Conservation (phyloP, 2,113 vertebrate species). For the Gnathochromis pfefferi region DNA sequence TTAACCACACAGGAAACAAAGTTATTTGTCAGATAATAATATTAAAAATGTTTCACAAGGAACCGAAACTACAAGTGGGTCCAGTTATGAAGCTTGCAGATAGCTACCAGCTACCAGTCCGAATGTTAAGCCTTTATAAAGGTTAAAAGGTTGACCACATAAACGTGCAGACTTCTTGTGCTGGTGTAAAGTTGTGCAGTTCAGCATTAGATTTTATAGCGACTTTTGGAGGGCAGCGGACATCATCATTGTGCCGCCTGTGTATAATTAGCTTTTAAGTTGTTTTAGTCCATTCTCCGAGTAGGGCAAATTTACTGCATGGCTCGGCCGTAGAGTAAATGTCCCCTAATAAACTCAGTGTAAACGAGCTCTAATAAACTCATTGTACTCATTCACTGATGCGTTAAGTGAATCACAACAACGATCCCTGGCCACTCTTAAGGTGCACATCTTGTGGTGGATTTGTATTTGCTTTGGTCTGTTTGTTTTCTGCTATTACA, state of each 20-base stretch:
- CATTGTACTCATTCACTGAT: neutral
- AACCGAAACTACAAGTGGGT: neutral
- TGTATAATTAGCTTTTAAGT: neutral
- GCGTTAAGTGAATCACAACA: neutral
- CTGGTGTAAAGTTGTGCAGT: neutral
- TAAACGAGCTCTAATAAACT: neutral
- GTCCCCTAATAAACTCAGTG: neutral
- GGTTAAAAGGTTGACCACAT: neutral
- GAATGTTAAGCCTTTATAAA: neutral
- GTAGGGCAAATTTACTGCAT: neutral
- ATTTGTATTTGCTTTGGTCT: neutral
- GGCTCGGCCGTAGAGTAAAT: neutral
- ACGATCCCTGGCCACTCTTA: neutral
- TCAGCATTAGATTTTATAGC: neutral
- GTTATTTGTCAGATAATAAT: neutral
- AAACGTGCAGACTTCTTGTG: neutral
- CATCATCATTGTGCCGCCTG: neutral
- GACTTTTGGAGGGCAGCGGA: neutral
- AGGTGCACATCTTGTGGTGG: neutral
- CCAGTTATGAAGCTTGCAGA: neutral
- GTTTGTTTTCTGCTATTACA: neutral
- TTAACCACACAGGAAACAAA: neutral
- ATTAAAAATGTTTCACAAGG: neutral
- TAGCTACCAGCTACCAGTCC: neutral
- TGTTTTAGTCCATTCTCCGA: neutral